Conservation (phyloP, 37 sponge, comb jelly and placozoan genomes). For the Corticium candelabrum region DNA sequence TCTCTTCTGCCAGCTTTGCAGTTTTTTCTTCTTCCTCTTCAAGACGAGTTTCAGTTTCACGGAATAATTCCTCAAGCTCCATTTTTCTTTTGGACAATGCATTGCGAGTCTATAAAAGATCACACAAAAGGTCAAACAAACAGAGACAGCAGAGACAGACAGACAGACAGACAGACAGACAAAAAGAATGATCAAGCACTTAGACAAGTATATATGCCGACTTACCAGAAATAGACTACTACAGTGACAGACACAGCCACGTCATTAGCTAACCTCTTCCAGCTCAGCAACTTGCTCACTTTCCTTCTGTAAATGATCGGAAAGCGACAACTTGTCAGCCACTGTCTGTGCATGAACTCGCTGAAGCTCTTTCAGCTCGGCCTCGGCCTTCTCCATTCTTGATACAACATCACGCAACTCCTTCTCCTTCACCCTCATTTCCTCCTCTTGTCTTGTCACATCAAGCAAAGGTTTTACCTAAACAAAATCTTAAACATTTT, state of each 20-base stretch:
- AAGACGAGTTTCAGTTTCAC: slow-evolving; percentile 55
- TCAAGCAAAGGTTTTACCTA: slow-evolving; percentile 90
- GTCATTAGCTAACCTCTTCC: slow-evolving; percentile 50
- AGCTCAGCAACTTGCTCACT: slow-evolving; percentile 79
- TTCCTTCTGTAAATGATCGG: slow-evolving; percentile 85
- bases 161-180: too few relatives aligned
- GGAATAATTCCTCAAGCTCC: slow-evolving; percentile 77
- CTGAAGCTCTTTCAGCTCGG: slow-evolving; percentile 20
- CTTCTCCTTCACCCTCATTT: slow-evolving; percentile 79
- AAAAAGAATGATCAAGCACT: too few relatives aligned
- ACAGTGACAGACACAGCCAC: too few relatives aligned
- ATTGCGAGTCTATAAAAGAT: slow-evolving; percentile 57
- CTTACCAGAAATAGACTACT: too few relatives aligned
- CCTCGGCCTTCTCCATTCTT: slow-evolving; percentile 11
- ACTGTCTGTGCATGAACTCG: too few relatives aligned
- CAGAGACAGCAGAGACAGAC: neutral
- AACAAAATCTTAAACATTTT: neutral
- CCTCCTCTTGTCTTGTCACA: slow-evolving; percentile 90
- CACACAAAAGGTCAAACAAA: neutral
- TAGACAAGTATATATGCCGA: too few relatives aligned
- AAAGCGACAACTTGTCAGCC: slow-evolving; percentile 16
- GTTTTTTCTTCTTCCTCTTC: slow-evolving; percentile 81
- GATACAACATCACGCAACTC: slow-evolving; percentile 41
- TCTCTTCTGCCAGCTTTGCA: slow-evolving; percentile 55
- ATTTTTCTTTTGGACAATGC: slow-evolving; percentile 68